A percentile compares a stretch with the other conserved stretches of the same genome.
Conservation (phyloP, 2,797 vertebrate genomes). For the Sebastes nivosus region DNA sequence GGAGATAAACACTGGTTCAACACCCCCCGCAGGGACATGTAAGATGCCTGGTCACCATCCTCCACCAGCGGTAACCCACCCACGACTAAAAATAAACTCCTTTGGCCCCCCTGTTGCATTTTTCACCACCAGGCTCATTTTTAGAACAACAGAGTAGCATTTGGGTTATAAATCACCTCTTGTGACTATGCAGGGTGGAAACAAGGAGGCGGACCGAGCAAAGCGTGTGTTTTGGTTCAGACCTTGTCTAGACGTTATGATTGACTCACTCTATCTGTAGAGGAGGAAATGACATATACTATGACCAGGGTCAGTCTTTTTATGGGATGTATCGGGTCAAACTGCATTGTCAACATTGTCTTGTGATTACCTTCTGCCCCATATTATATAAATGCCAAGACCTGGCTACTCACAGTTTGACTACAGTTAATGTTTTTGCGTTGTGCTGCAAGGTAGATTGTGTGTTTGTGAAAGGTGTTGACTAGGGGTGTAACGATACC, state of each 20-base stretch:
- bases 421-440: too few species aligned
- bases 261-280: constrained; percentile 38
- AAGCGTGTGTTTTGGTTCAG: constrained; percentile 52
- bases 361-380: not conserved
- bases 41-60: constrained; percentile 9
- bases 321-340: not conserved
- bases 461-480: constrained; percentile 8
- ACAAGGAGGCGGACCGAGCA: not conserved
- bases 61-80: constrained; percentile 12
- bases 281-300: constrained; percentile 16
- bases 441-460: not conserved
- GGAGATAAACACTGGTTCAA: not conserved
- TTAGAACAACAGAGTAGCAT: not conserved
- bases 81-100: constrained; percentile 33
- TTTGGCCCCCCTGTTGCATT: constrained; percentile 19
- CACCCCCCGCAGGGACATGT: not conserved
- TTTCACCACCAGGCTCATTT: constrained; percentile 22
- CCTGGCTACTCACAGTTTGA: not conserved
- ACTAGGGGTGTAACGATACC: not conserved
- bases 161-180: constrained; percentile 35
- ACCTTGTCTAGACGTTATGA: constrained; percentile 41
- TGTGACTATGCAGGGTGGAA: constrained; percentile 9
- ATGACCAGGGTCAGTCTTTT: constrained; percentile 4
- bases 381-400: not conserved
- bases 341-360: not conserved